Evolutionary conservation across 1,140 invertebrate species (phyloP).

Genomic region (Zaprionus gabonicus): DNA sequence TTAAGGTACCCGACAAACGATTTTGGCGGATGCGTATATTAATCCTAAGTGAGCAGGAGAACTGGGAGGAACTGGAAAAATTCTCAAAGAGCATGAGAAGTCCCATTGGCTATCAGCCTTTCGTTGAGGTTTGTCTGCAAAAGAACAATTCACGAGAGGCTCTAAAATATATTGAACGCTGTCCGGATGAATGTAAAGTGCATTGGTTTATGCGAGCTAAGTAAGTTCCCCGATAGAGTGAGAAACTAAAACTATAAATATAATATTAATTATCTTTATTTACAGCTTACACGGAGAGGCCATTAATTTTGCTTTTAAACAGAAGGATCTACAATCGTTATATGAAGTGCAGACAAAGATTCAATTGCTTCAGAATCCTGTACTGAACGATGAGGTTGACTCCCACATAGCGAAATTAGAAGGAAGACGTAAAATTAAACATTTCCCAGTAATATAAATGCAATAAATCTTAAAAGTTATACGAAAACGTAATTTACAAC

Average conservation of each 20-base stretch:
- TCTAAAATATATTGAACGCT: constrained; percentile 92
- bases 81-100: constrained; percentile 96
- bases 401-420: constrained; percentile 51
- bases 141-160: constrained; percentile 91
- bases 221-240: constrained; percentile 86
- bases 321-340: constrained; percentile 86
- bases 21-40: constrained; percentile 96
- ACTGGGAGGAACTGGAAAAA: constrained; percentile 95
- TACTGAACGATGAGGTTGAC: constrained; percentile 60
- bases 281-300: constrained; percentile 91
- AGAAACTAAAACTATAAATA: background rate
- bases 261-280: constrained; percentile 22
- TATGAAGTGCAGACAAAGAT: constrained; percentile 60
- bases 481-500: too few species aligned
- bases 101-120: constrained; percentile 97
- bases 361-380: constrained; percentile 43
- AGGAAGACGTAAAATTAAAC: background rate
- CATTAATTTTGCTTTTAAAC: constrained; percentile 91
- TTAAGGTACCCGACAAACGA: constrained; percentile 95
- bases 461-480: background rate
- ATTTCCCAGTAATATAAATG: background rate
- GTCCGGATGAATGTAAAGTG: constrained; percentile 94
- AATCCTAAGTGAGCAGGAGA: constrained; percentile 89
- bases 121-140: constrained; percentile 95
- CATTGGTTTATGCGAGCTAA: constrained; percentile 94